Conservation (phyloP, 2,888 invertebrate genomes). For the Cosmia pyralina region DNA sequence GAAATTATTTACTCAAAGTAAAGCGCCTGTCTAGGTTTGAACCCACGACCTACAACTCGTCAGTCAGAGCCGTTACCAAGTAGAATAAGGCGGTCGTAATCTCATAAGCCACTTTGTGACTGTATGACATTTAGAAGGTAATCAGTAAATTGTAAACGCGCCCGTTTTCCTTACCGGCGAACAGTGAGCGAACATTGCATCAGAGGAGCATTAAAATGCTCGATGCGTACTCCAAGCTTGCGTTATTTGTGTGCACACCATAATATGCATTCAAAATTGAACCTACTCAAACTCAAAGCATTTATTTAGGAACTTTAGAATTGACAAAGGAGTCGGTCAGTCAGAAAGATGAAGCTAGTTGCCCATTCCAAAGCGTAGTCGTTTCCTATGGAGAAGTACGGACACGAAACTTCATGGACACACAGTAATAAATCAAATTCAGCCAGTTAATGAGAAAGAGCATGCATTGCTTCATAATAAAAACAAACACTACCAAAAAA, state of each 20-base stretch:
- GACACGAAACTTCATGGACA: too few species aligned
- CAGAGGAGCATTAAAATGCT: constrained; percentile 40
- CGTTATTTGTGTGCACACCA: constrained; percentile 24
- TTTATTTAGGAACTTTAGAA: too few species aligned
- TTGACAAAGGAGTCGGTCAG: too few species aligned
- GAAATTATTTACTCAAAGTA: too few species aligned
- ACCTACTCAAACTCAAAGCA: neutral
- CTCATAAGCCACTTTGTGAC: neutral
- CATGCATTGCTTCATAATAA: constrained; percentile 25
- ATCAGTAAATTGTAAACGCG: constrained; percentile 5
- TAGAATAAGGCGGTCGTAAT: constrained; percentile 12
- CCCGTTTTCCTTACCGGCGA: constrained; percentile 21
- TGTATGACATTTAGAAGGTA: constrained; percentile 23
- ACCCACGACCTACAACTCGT: too few species aligned
- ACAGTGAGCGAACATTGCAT: constrained; percentile 32
- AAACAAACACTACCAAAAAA: constrained; percentile 32
- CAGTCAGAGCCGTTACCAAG: too few species aligned
- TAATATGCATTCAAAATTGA: constrained; percentile 17
- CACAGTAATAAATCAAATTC: constrained; percentile 32
- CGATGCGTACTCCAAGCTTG: constrained; percentile 27
- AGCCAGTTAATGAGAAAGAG: constrained; percentile 17
- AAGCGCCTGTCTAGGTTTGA: too few species aligned
- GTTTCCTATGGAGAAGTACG: too few species aligned
- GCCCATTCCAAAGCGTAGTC: too few species aligned
- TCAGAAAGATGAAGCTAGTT: too few species aligned